Percentiles rank a stretch among this genome's conserved stretches.
Conservation (phyloP, 2,888 invertebrate genomes). For the Cephus runcator region DNA sequence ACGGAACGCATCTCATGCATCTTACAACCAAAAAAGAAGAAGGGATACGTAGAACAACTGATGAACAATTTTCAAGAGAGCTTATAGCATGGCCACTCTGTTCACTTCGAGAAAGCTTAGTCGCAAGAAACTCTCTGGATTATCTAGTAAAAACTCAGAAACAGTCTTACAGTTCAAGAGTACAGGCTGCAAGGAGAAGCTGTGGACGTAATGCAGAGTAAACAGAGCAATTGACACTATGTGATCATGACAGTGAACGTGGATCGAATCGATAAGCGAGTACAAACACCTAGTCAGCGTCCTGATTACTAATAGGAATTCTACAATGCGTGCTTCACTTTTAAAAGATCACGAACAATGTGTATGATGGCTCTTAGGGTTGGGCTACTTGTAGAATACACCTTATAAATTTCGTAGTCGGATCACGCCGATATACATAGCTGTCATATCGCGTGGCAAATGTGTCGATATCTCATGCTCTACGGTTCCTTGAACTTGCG, state of each 20-base stretch:
- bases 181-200: neutral
- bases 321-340: neutral
- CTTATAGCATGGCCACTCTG: neutral
- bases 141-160: neutral
- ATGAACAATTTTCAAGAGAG: neutral
- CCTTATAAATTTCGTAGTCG: neutral
- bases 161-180: neutral
- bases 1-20: slow-evolving; percentile 17
- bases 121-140: neutral
- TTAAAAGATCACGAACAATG: neutral
- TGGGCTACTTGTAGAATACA: neutral
- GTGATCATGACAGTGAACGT: neutral
- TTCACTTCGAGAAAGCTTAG: neutral
- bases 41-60: neutral
- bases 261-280: neutral
- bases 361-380: neutral
- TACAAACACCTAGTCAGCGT: neutral
- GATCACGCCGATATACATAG: neutral
- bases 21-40: neutral
- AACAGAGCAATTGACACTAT: neutral
- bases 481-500: slow-evolving; percentile 52
- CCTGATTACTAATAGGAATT: slow-evolving; percentile 17
- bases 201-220: neutral
- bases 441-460: slow-evolving; percentile 22
- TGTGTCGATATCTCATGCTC: slow-evolving; percentile 22